Base-by-base conservation (phyloP, 2,888 invertebrate genomes). In the Drosophila mercatorum region DNA sequence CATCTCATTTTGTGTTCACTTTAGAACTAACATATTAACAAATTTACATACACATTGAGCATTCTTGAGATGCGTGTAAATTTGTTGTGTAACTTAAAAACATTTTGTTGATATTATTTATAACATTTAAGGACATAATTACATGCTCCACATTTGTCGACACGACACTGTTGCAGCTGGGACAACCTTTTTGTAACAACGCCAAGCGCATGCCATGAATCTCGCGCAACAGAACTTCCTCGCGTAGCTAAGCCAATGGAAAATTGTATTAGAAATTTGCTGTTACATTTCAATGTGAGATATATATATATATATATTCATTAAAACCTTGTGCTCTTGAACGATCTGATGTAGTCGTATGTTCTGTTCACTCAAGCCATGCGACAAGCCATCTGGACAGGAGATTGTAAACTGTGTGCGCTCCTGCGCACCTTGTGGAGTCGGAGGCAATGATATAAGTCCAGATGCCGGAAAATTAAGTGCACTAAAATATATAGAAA, bases 291-390 rank as follows among this genome's bases (percentile, higher is more conserved):
- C 2, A 46, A 51, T 1, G 10, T 28, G 2, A 26, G 2, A 26
- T 47, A 49, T 47, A 7, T 14, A 14, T 26, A 12, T 17, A 17
- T 17, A 17, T 17, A 17, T 38, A 28, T 28, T 4, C 12, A n/a
- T n/a, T 31, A 17, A 17, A 51, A 97, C 97, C 95, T 95, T 96
- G 91, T 97, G 96, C 80, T 96, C 96, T 67, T 95, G 94, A 84
- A 97, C 95, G 89, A 98, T 96, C 93, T 97, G 96, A 91, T 96
- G 95, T 88, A 98, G 94, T 76, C 97, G 93, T 90, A 93, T 91
- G 75, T 93, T 93, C 88, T 93, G 92, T 87, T 93, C 93, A 79
- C 92, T 93, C 66, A 93, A 79, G 59, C 93, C 92, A 82, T 93
- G 93, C 38, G 92, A 92, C 70, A 93, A 80, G 58, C 93, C 93